Base-by-base conservation (phyloP, 2,888 invertebrate genomes). In the Dromius quadrimaculatus region DNA sequence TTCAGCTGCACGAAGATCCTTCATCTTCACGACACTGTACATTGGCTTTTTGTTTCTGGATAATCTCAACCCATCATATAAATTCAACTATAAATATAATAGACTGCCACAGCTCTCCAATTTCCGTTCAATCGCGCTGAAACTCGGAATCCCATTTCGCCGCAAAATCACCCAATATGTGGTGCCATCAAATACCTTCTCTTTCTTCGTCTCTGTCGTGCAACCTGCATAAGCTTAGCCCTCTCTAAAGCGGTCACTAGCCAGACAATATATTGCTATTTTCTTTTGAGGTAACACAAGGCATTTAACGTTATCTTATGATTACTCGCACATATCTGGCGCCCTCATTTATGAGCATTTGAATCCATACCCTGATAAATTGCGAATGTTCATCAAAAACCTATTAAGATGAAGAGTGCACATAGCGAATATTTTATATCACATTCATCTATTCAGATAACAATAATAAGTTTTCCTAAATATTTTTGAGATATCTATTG, bases 81-180 rank as follows among this genome's bases (percentile, higher is more conserved):
- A 75, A 75, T 75, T 74, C 73, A 74, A 74, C 75, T 75, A 74
- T 76, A 76, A 75, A 75, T 76, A 75, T 75, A 75, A 75, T 75
- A 73, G 73, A 74, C 71, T 74, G 73, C 72, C 68, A 74, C 72
- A 71, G 74, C 72, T 75, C 73, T 75, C 76, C 74, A 76, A 74
- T 76, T 76, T 76, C 74, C 75, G 74, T 77, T 76, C 76, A 74
- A 77, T 76, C 74, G 75, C 72, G 74, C 74, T 72, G 73, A 72
- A 73, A 73, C 73, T 72, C 73, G 74, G 74, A 73, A 73, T 75
- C 74, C 74, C 76, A 77, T 78, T 75, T 75, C 74, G 73, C 72
- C 74, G 71, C 74, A 72, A 72, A 68, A 71, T 73, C 72, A 74
- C 19, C 73, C 74, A 73, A 76, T 76, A 75, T 75, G 73, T 74